Conservation (phyloP, 2,113 vertebrate species). For the Bos indicus region DNA sequence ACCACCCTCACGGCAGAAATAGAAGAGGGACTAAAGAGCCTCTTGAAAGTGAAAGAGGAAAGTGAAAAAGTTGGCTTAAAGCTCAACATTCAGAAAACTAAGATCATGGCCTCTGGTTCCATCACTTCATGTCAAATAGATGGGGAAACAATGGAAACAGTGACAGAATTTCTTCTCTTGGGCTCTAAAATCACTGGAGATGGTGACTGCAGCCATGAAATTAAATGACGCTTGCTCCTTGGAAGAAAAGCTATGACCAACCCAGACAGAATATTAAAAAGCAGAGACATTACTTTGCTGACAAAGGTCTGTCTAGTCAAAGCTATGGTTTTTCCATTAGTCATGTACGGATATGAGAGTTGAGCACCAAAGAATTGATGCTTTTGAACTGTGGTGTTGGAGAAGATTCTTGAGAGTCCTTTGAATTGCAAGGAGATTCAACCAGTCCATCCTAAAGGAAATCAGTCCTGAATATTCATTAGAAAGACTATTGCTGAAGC, state of each 20-base stretch:
- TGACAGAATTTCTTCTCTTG: neutral
- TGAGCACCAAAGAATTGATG: neutral
- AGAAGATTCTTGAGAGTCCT: neutral
- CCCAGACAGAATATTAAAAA: neutral
- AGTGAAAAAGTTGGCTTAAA: neutral
- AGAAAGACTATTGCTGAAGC: neutral
- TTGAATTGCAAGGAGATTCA: neutral
- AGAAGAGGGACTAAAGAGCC: neutral
- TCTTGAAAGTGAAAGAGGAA: neutral
- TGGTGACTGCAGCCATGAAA: neutral
- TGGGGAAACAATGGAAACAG: neutral
- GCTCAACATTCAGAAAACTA: neutral
- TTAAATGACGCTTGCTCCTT: neutral
- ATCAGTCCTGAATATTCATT: neutral
- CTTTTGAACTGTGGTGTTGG: neutral
- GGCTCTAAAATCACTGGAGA: neutral
- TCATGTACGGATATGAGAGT: neutral
- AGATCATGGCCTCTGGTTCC: neutral
- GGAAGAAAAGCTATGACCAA: neutral
- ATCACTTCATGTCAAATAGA: neutral
- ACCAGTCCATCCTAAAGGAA: neutral
- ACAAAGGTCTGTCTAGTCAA: neutral
- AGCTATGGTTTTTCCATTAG: neutral
- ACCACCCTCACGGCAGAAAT: neutral
- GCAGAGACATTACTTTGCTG: neutral